Conservation (phyloP, 2,888 invertebrate species). For the Cetonia aurata region DNA sequence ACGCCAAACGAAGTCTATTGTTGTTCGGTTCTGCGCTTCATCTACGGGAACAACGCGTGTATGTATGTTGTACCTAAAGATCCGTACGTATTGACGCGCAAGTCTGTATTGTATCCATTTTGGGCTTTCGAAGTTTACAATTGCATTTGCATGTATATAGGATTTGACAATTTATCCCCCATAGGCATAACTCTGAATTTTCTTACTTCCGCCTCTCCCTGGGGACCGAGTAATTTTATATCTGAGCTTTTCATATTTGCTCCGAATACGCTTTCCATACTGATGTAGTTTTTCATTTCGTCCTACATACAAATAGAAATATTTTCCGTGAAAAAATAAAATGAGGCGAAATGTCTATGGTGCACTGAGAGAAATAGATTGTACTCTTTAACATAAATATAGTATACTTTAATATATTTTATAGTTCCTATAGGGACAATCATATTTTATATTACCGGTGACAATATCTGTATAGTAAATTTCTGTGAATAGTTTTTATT, state of each 20-base stretch:
- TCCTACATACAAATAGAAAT: constrained; percentile 38
- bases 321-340: constrained; percentile 5
- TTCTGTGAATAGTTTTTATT: too few species aligned
- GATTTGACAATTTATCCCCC: constrained; percentile 55
- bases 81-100: constrained; percentile 39
- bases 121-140: constrained; percentile 59
- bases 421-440: too few species aligned
- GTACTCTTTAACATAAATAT: too few species aligned
- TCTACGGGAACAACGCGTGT: constrained; percentile 24
- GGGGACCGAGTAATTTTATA: constrained; percentile 36
- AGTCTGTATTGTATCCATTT: constrained; percentile 59
- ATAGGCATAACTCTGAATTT: constrained; percentile 44
- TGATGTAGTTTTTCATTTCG: constrained; percentile 32
- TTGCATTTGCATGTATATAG: constrained; percentile 66
- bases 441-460: too few species aligned
- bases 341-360: background rate
- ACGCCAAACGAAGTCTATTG: constrained; percentile 37
- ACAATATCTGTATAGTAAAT: too few species aligned
- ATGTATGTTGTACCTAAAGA: background rate
- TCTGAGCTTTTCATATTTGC: constrained; percentile 40
- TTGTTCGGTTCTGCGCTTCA: constrained; percentile 27
- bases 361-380: too few species aligned
- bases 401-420: too few species aligned
- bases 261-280: constrained; percentile 37
- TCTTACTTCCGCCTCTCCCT: constrained; percentile 27